Conservation (phyloP, 2,888 invertebrate species). For the Amblyjoppa fuscipennis region DNA sequence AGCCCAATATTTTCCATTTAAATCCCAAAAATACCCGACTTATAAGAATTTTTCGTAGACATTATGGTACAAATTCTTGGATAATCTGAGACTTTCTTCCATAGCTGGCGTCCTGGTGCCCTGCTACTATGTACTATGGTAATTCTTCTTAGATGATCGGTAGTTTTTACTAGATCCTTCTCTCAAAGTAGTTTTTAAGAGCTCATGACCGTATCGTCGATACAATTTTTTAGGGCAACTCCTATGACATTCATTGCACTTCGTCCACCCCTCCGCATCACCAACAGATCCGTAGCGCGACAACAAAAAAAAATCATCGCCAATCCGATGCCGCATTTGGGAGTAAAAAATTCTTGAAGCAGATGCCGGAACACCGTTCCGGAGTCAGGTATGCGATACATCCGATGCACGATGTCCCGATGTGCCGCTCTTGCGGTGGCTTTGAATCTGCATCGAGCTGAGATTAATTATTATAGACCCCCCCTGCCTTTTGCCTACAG, state of each 20-base stretch:
- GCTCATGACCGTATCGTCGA: not conserved
- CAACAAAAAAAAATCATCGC: not conserved
- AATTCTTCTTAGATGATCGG: too few relatives aligned
- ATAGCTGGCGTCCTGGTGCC: too few relatives aligned
- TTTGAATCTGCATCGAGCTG: conserved; percentile 75
- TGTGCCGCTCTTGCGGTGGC: conserved; percentile 38
- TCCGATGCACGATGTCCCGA: conserved; percentile 52
- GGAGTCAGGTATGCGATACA: conserved; percentile 60
- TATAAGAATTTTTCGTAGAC: too few relatives aligned
- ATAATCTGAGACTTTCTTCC: too few relatives aligned
- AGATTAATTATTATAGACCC: conserved; percentile 85
- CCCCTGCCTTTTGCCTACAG: conserved; percentile 82
- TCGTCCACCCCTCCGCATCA: not conserved
- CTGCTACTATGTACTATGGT: too few relatives aligned
- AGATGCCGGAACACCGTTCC: conserved; percentile 57
- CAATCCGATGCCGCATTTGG: not conserved
- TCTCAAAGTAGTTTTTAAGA: not conserved
- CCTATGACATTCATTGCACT: conserved; percentile 1
- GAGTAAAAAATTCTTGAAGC: conserved; percentile 54
- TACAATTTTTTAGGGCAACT: not conserved
- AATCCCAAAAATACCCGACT: too few relatives aligned
- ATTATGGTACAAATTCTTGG: too few relatives aligned
- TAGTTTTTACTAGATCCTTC: too few relatives aligned
- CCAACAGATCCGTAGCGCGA: not conserved
- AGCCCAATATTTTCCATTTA: too few relatives aligned